Evolutionary conservation across 1,140 invertebrate species (phyloP), one percentile per base, ranked within the genome.

Genomic region (Scaptomyza hsui): DNA sequence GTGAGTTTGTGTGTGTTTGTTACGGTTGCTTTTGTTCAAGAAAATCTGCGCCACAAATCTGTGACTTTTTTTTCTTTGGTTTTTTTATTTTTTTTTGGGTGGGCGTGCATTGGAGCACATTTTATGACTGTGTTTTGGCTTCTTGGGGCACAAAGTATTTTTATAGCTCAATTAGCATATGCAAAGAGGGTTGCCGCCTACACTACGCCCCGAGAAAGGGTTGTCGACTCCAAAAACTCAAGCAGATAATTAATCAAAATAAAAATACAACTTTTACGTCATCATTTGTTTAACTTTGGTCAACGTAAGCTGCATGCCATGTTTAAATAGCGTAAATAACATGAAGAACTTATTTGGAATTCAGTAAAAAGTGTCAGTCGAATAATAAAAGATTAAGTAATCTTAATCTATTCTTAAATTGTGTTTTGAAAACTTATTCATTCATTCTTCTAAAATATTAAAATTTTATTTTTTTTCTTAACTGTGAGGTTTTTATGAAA

Each of bases 151-250:
- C 81, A 85, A 85, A 86, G 81, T 85, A 86, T 85, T 86, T 85
- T 85, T 85, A 85, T 85, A 77, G 80, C 80, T 85, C 81, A 85
- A 85, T 85, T 85, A 85, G 81, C 80, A 85, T 85, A 85, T 80
- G 79, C 80, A 77, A 65, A 41, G 63, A 32, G 47, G 21, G 45
- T 39, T 59, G 61, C 35, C 47, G 47, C 49, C 52, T 37, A 9
- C 32, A 37, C 2, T 4, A 37, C 32, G 32, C 32, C 32, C 32
- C 32, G 37, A 13, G 5, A 57, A 75, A 72, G 68, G 68, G 39
- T 72, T 65, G 45, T 24, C 0, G 13, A 9, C 3, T 26, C 52
- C 16, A 41, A 24, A 52, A 53, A 51, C 29, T 69, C 39, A 49
- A 51, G 6, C 42, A 52, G 56, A 56, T 68, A 69, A 85, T 83